Base-by-base conservation (phyloP, 1,140 invertebrate genomes). In the Meloidogyne exigua region DNA sequence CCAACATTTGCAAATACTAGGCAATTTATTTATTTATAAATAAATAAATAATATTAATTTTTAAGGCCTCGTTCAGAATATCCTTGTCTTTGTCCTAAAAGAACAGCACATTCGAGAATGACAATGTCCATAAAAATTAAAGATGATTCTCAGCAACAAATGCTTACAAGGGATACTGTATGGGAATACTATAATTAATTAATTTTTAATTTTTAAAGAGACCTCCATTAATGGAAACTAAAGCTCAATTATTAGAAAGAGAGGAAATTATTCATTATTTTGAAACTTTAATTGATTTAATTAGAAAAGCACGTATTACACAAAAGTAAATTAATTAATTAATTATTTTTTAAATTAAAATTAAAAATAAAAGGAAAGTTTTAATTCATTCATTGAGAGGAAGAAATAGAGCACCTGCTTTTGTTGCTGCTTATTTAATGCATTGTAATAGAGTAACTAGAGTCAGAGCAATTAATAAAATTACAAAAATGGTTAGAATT, bases 361-460 rank as follows among this genome's bases (percentile, higher is more conserved):
- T 36, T 75, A n/a, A 64, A 26, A 64, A n/a, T 28, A 36, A 13
- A 25, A 80, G 79, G 36, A 67, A 72, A 68, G 81, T 82, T 44
- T 69, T 82, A 21, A 85, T 82, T 44, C 83, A 82, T 70, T 82
- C 81, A 26, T 49, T 83, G 36, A 85, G 82, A 68, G 81, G 81
- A 21, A 68, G 81, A 26, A 82, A 82, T 63, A 79, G 81, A 42
- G 81, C 81, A n/a, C 81, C 81, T 11, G 81, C 81, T 5, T 82
- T 82, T 64, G 81, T 80, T 42, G 81, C 81, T 65, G 81, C 81
- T 26, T 82, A 82, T 66, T 65, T 82, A 49, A 82, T 82, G 81
- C 69, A 85, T 42, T 82, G 63, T 32, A 66, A 85, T 49, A 39
- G 79, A 36, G 64, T 71, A 21, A 82, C 81, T 15, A 79, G 81